Evolutionary conservation across 1,140 invertebrate species (phyloP).

Genomic region (Cotesia glomerata): DNA sequence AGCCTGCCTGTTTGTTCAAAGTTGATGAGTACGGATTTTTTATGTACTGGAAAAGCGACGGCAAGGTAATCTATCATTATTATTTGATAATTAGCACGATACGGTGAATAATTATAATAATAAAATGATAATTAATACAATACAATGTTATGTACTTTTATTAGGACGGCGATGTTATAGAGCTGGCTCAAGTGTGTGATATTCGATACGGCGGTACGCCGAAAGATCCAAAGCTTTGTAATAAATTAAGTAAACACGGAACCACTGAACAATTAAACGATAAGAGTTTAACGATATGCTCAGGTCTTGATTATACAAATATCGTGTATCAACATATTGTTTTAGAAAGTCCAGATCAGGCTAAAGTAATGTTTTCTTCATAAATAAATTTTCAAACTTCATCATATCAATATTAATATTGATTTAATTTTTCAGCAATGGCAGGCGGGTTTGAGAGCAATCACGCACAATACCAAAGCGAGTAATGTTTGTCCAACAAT

Average conservation of each 20-base stretch:
- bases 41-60: conserved; percentile 98
- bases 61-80: conserved; percentile 72
- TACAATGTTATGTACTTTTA: conserved; percentile 44
- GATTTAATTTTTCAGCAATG: conserved; percentile 74
- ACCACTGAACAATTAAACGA: conserved; percentile 80
- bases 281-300: conserved; percentile 94
- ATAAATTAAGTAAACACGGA: conserved; percentile 80
- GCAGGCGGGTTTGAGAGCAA: conserved; percentile 85
- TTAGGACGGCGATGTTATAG: conserved; percentile 95
- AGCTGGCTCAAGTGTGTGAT: conserved; percentile 96
- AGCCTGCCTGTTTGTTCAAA: conserved; percentile 88
- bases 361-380: conserved; percentile 73
- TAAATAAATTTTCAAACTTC: too few species aligned
- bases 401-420: background rate
- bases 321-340: conserved; percentile 96
- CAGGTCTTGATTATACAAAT: conserved; percentile 97
- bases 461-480: conserved; percentile 97
- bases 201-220: conserved; percentile 88
- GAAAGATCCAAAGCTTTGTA: conserved; percentile 86
- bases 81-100: too few species aligned
- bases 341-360: conserved; percentile 86
- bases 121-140: conserved; percentile 10
- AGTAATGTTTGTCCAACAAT: conserved; percentile 95
- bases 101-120: background rate
- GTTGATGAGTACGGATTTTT: conserved; percentile 99